Percentiles rank a stretch among this genome's conserved stretches.
Evolutionary conservation across 1,140 invertebrate genomes (phyloP).

Genomic region (Sitodiplosis mosellana): DNA sequence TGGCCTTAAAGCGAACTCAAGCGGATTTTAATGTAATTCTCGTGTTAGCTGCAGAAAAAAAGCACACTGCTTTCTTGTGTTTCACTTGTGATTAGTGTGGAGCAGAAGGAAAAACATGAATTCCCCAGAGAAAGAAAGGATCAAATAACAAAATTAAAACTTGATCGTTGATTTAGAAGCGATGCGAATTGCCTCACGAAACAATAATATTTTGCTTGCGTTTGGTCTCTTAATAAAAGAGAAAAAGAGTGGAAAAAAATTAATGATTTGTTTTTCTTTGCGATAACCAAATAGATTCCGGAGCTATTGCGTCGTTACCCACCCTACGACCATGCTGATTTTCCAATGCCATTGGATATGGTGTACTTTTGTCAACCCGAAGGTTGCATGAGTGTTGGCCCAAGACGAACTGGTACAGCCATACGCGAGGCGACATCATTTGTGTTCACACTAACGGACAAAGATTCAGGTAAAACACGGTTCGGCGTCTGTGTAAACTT

Average conservation of each 20-base stretch:
- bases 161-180: background rate
- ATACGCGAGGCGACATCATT: conserved; percentile 85
- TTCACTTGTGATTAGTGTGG: no score
- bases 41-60: no score
- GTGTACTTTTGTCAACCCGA: conserved; percentile 99
- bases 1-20: no score
- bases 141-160: background rate
- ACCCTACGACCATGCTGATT: conserved; percentile 92
- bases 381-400: conserved; percentile 83
- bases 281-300: conserved; percentile 38
- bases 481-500: conserved; percentile 98
- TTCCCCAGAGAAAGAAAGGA: no score
- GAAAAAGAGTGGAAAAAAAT: background rate
- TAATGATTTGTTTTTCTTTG: conserved; percentile 4
- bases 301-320: conserved; percentile 92
- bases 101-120: no score
- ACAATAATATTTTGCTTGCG: background rate
- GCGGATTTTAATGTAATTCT: no score
- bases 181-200: background rate
- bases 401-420: conserved; percentile 50
- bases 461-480: conserved; percentile 88
- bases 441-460: conserved; percentile 96
- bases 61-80: no score
- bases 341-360: conserved; percentile 91
- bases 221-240: no score